phyloP scores from a whole-genome alignment of 1,140 invertebrate species.

The Papilio polyxenes region DNA sequence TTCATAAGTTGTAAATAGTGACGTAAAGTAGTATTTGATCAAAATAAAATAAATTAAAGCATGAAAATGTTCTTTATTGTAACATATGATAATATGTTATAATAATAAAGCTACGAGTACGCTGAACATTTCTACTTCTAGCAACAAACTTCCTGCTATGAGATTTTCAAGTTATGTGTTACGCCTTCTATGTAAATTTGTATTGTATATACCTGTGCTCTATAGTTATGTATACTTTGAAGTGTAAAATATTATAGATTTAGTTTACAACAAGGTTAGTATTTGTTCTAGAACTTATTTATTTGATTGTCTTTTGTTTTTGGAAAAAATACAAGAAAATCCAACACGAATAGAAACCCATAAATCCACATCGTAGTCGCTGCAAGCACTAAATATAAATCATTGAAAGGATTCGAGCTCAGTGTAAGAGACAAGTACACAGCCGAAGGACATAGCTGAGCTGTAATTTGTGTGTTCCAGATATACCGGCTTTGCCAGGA shows the following conservation, averaged over 20 bases:
- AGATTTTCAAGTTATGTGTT: background rate
- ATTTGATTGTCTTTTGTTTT: background rate
- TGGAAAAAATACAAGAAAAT: background rate
- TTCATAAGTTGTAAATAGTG: background rate
- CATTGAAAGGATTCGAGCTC: background rate
- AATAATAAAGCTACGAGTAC: background rate
- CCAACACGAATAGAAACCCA: background rate
- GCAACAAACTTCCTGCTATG: slow-evolving; percentile 7
- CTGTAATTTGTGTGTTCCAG: slow-evolving; percentile 14
- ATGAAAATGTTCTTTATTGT: background rate
- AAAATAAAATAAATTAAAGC: background rate
- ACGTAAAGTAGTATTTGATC: background rate
- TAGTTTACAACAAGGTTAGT: background rate
- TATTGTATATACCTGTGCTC: background rate
- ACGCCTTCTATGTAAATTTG: background rate
- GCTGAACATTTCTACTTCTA: background rate
- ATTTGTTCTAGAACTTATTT: background rate
- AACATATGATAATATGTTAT: background rate
- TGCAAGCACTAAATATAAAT: slow-evolving; percentile 20
- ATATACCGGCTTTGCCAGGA: background rate
- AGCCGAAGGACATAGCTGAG: slow-evolving; percentile 7
- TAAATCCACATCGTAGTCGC: background rate
- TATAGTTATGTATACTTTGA: background rate
- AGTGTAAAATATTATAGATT: background rate
- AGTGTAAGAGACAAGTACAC: slow-evolving; percentile 22